A percentile compares a stretch with the other conserved stretches of the same genome.
Conservation (phyloP, 2,888 invertebrate genomes). For the Meiosimyza platycephala region DNA sequence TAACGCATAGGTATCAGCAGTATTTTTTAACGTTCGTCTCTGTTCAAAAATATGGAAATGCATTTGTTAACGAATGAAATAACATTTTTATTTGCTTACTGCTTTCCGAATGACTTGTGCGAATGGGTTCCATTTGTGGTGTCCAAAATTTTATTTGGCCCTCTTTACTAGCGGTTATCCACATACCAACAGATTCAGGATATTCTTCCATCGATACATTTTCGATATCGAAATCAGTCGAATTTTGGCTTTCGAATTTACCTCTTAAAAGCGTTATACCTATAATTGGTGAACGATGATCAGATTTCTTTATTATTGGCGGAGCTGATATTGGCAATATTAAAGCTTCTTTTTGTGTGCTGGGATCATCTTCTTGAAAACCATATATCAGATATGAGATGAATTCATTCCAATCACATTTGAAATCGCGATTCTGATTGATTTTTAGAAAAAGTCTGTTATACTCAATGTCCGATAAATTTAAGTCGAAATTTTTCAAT, state of each 20-base stretch:
- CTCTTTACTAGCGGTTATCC: conserved; percentile 81
- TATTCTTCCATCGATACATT: conserved; percentile 51
- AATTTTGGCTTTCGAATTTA: conserved; percentile 69
- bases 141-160: conserved; percentile 85
- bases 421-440: conserved; percentile 71
- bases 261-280: conserved; percentile 67
- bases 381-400: conserved; percentile 81
- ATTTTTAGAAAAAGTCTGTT: conserved; percentile 74
- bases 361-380: conserved; percentile 76
- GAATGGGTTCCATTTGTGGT: conserved; percentile 74
- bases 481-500: conserved; percentile 52
- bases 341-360: conserved; percentile 72
- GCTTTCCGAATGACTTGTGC: conserved; percentile 74
- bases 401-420: conserved; percentile 80
- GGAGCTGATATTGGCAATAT: conserved; percentile 73
- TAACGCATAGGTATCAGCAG: too few relatives aligned
- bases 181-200: conserved; percentile 73
- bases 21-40: too few relatives aligned
- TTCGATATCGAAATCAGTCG: conserved; percentile 58
- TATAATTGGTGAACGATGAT: conserved; percentile 77
- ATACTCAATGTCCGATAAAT: conserved; percentile 70
- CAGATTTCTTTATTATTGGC: conserved; percentile 73
- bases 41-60: too few relatives aligned
- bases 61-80: conserved; percentile 1
- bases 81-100: conserved; percentile 66